phyloP scores from a whole-genome alignment of 1,140 invertebrate genomes.

The Polypedilum pembai region DNA sequence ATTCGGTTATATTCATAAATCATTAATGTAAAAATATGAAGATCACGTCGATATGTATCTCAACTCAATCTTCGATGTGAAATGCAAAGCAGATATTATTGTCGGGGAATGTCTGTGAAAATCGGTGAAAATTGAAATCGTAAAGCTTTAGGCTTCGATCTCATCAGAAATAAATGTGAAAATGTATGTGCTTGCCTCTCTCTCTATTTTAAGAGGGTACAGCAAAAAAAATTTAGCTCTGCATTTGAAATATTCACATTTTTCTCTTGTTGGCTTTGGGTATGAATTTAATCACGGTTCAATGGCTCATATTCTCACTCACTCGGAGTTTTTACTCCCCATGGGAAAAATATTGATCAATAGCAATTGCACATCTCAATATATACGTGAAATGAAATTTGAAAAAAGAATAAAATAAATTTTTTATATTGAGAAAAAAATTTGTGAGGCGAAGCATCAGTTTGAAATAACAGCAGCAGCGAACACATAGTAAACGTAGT shows the following conservation, averaged over 20 bases:
- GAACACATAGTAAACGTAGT: neutral
- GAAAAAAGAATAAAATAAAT: constrained; percentile 6
- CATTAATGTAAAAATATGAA: constrained; percentile 12
- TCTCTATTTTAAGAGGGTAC: neutral
- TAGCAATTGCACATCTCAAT: constrained; percentile 2
- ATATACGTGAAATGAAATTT: neutral
- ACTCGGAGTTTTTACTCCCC: neutral
- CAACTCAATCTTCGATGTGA: neutral
- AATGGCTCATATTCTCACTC: neutral
- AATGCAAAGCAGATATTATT: constrained; percentile 6
- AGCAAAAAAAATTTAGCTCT: neutral
- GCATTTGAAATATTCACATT: neutral
- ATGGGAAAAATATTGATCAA: constrained; percentile 13
- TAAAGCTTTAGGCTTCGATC: constrained; percentile 17
- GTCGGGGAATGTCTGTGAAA: neutral
- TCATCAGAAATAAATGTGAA: neutral
- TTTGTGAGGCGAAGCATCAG: neutral
- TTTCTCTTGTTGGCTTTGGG: neutral
- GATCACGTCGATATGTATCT: constrained; percentile 3
- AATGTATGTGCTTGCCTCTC: neutral
- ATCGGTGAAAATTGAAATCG: neutral
- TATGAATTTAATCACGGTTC: constrained; percentile 18
- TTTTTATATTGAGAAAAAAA: constrained; percentile 8
- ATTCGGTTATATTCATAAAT: neutral
- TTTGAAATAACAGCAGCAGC: neutral